These are phyloP conservation scores for Macroglossus sobrinus DNA, from an alignment of 2,113 vertebrate genomes.

Conservation along the genomic window DNA sequence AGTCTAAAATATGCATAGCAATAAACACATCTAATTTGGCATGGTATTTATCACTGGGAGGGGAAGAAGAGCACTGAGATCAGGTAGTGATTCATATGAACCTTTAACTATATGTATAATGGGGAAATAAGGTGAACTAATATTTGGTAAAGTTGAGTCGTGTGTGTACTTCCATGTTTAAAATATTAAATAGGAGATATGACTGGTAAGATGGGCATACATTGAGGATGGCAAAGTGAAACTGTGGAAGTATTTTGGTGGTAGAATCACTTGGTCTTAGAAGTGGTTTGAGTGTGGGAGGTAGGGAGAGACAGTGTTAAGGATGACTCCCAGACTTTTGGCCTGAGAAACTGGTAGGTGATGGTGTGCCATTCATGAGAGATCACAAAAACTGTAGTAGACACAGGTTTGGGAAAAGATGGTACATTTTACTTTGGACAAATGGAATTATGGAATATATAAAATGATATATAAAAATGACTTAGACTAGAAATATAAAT, in stretches of 20 bases:
- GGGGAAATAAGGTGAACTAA: neutral
- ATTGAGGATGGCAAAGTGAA: neutral
- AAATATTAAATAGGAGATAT: neutral
- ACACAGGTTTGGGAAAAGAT: constrained; percentile 2
- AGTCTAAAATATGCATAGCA: neutral
- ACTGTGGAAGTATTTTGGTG: neutral
- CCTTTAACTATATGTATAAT: neutral
- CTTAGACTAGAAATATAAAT: neutral
- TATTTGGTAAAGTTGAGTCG: neutral
- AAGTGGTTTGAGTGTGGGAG: neutral
- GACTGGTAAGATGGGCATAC: neutral
- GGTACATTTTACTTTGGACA: neutral
- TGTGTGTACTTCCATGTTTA: neutral
- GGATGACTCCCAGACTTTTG: neutral
- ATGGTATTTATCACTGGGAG: neutral
- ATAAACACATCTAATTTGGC: neutral
- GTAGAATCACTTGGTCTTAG: neutral
- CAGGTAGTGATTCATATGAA: neutral
- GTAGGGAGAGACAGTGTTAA: neutral
- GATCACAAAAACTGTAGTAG: neutral
- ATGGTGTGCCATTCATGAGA: neutral
- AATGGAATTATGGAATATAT: neutral
- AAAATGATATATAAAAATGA: neutral
- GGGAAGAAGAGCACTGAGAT: neutral
- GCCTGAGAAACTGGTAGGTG: neutral